A percentile compares a stretch with the other conserved stretches of the same genome.
Evolutionary conservation across 1,140 invertebrate species (phyloP).

Genomic region (Heliothis subflexa): DNA sequence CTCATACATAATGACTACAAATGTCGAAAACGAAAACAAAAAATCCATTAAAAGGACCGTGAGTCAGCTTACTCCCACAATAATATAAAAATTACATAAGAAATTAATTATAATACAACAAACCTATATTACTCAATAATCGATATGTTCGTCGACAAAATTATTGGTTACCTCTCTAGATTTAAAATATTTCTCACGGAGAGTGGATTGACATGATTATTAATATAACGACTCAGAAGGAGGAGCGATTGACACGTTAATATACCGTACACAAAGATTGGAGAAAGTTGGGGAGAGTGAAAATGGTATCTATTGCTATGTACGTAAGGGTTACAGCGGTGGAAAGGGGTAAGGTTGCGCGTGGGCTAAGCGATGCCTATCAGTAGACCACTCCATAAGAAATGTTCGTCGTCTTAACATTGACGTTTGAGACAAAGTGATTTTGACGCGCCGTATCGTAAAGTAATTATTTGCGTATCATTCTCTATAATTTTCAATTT

Average conservation of each 20-base stretch:
- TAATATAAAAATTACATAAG: constrained; percentile 73
- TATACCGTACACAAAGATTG: constrained; percentile 59
- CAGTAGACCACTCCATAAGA: constrained; percentile 54
- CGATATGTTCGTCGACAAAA: constrained; percentile 65
- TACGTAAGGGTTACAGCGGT: constrained; percentile 17
- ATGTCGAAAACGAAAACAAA: constrained; percentile 44
- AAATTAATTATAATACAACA: constrained; percentile 76
- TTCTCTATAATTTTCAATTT: constrained; percentile 46
- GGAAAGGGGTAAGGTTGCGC: constrained; percentile 56
- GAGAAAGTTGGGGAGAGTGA: neutral
- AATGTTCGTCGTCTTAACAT: constrained; percentile 62
- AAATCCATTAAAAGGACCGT: constrained; percentile 46
- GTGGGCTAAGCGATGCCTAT: constrained; percentile 67
- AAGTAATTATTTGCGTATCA: constrained; percentile 77
- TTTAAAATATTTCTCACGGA: constrained; percentile 78
- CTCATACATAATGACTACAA: constrained; percentile 27
- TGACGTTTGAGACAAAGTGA: constrained; percentile 76
- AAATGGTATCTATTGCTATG: constrained; percentile 43
- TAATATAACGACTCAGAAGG: constrained; percentile 73
- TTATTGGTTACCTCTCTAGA: constrained; percentile 48
- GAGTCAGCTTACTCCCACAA: constrained; percentile 72
- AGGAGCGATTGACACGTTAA: constrained; percentile 82
- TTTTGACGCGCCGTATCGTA: constrained; percentile 73
- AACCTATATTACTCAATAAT: constrained; percentile 79
- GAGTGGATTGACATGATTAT: constrained; percentile 77